Evolutionary conservation across 2,888 invertebrate genomes (phyloP), one percentile per base, ranked within the genome.

Genomic region (Sialis lutaria): DNA sequence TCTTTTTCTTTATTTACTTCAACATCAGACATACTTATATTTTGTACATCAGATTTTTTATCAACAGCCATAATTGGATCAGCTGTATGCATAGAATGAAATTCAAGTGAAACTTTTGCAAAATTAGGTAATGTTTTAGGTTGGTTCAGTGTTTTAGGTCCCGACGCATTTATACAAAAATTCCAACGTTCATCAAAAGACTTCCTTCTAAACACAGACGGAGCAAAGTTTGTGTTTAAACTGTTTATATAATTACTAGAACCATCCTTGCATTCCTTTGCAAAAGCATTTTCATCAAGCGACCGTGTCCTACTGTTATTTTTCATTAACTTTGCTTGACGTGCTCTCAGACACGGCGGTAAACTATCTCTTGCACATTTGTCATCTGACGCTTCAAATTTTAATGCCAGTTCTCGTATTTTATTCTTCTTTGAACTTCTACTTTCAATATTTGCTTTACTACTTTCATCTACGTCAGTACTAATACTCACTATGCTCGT

Each of bases 251-350:
- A 22, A 37, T n/a, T 10, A 37, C 37, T 37, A 6, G 40, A 31
- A 9, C 32, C n/a, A 31, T 45, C 32, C 1, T 12, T 12, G 9
- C 35, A 51, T 57, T 81, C 81, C 51, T 79, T 75, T 2, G 77
- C 67, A 54, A 84, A 83, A 8, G 80, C 82, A 52, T 79, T 80
- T 55, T 82, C 83, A 60, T 83, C 83, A 47, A 83, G 60, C 1
- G 82, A 82, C 31, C 81, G 66, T 0, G 82, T 79, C 57, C 76
- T 79, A 46, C 68, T 64, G 0, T 77, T 73, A 51, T 75, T 73
- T 56, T 77, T 79, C 0, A 77, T 66, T 45, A 75, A 58, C 51
- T 67, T 68, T 49, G 67, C 67, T 13, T 72, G 70, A 54, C 74
- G 71, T 0, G 79, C 77, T 0, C 80, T 68, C 43, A 75, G 62